Percentiles rank a stretch among this genome's conserved stretches.
Conservation (phyloP, 2,797 vertebrate species). For the Micromesistius poutassou region DNA sequence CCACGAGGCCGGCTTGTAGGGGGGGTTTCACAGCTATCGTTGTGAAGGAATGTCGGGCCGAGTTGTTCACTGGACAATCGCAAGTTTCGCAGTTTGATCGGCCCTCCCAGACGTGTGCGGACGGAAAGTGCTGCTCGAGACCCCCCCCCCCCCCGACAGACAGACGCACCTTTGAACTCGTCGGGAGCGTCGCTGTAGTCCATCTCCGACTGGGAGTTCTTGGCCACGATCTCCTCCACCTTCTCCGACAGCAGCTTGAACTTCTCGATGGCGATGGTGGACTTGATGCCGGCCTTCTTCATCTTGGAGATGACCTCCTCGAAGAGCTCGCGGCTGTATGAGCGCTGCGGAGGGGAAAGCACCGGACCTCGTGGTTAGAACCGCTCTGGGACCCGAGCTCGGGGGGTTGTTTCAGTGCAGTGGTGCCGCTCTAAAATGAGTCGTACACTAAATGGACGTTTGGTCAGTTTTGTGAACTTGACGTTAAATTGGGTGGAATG, state of each 20-base stretch:
- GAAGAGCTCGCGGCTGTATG: slow-evolving; percentile 96
- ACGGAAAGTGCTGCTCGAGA: neutral
- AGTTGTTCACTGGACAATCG: neutral
- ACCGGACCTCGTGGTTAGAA: neutral
- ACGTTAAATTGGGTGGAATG: no score
- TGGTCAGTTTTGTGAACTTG: neutral
- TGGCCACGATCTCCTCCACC: slow-evolving; percentile 96
- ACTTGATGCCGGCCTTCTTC: slow-evolving; percentile 98
- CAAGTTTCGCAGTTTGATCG: no score
- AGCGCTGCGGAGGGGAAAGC: slow-evolving; percentile 74
- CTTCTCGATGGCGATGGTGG: slow-evolving; percentile 97
- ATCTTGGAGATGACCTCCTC: slow-evolving; percentile 99
- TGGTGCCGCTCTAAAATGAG: neutral
- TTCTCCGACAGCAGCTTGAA: slow-evolving; percentile 96
- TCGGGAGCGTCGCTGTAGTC: slow-evolving; percentile 98
- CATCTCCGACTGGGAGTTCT: slow-evolving; percentile 95
- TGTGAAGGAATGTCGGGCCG: neutral
- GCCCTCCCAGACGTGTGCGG: neutral
- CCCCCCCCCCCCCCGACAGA: no score
- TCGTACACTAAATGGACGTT: neutral
- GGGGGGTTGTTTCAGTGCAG: neutral
- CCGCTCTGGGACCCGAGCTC: no score
- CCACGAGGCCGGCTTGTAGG: neutral
- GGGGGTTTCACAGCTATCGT: neutral
- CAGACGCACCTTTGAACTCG: slow-evolving; percentile 87